These are phyloP conservation scores for Crenichthys baileyi DNA, from an alignment of 2,797 vertebrate genomes.

Conservation along the genomic window DNA sequence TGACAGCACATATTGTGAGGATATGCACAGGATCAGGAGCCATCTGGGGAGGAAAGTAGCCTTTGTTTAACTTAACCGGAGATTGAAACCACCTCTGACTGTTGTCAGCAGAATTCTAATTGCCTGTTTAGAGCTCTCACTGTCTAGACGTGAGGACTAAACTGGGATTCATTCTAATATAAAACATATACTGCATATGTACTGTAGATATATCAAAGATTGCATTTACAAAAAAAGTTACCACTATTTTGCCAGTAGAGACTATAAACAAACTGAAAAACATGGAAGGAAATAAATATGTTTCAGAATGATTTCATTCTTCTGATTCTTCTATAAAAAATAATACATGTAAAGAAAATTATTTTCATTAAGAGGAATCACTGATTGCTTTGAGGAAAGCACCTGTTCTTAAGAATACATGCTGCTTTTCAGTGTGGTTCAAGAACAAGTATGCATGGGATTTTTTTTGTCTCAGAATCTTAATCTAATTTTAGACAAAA, in stretches of 20 bases:
- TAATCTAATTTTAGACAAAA: too few relatives aligned
- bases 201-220: background rate
- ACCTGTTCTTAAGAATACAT: background rate
- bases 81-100: slow-evolving; percentile 17
- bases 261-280: background rate
- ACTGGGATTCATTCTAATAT: background rate
- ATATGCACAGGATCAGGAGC: slow-evolving; percentile 29
- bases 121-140: background rate
- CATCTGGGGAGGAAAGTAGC: slow-evolving; percentile 29
- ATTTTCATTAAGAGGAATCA: background rate
- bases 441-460: background rate
- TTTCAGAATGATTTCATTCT: background rate
- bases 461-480: background rate
- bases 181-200: background rate
- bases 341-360: too few relatives aligned
- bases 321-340: too few relatives aligned
- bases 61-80: slow-evolving; percentile 29
- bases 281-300: background rate
- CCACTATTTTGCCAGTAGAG: background rate
- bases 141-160: background rate
- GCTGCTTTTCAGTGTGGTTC: background rate
- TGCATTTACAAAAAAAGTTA: background rate
- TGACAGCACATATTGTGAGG: slow-evolving; percentile 44
- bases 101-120: slow-evolving; percentile 12
- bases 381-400: background rate